A percentile compares a stretch with the other conserved stretches of the same genome.
These are phyloP conservation scores for Drosophila sp. DNA, from an alignment of 1,140 invertebrate genomes.

Conservation along the genomic window DNA sequence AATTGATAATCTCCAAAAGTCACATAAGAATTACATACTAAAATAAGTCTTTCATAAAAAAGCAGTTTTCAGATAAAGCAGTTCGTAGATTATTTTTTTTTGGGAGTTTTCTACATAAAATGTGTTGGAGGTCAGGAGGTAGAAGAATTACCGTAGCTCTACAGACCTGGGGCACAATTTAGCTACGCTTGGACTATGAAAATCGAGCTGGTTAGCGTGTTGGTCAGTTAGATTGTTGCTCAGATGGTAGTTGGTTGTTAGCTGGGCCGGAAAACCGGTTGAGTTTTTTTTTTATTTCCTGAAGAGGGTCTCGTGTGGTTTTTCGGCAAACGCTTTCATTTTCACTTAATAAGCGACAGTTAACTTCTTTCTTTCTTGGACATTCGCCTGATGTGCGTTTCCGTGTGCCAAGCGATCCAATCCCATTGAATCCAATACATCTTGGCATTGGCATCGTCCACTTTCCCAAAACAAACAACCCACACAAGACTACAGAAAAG, in stretches of 20 bases:
- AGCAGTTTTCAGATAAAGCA: not conserved
- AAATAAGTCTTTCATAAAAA: not conserved
- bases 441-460: slow-evolving; percentile 65
- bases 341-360: slow-evolving; percentile 82
- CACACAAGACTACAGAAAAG: slow-evolving; percentile 43
- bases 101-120: slow-evolving; percentile 5
- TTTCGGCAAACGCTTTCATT: slow-evolving; percentile 80
- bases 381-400: slow-evolving; percentile 75
- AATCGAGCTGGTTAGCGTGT: slow-evolving; percentile 9
- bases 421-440: slow-evolving; percentile 55
- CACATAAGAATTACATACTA: slow-evolving; percentile 4
- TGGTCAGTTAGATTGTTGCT: not conserved
- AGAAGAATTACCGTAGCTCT: slow-evolving; percentile 13
- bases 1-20: not conserved
- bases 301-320: slow-evolving; percentile 43
- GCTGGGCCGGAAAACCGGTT: slow-evolving; percentile 63
- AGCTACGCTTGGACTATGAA: slow-evolving; percentile 14
- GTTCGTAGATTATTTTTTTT: slow-evolving; percentile 3
- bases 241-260: slow-evolving; percentile 4
- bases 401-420: slow-evolving; percentile 66
- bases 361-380: slow-evolving; percentile 71
- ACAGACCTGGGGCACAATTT: slow-evolving; percentile 7
- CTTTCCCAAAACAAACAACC: slow-evolving; percentile 75
- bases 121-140: slow-evolving; percentile 12
- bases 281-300: slow-evolving; percentile 7